Conservation (phyloP, 1,140 invertebrate genomes). For the Stegodyphus dumicola region DNA sequence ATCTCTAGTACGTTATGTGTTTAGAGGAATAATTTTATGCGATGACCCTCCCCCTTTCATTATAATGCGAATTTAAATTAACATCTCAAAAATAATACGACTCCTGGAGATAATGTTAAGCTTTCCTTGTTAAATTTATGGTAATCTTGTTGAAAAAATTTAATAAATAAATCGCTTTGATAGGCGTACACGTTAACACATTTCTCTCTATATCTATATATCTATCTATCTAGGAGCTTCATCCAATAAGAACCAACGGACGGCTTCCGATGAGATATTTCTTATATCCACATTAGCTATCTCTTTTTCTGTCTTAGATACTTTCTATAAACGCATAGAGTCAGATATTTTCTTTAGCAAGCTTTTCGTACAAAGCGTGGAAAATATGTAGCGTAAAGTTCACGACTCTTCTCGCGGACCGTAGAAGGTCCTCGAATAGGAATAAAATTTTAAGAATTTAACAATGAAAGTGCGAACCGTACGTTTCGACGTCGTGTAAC, state of each 20-base stretch:
- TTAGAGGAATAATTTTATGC: no score
- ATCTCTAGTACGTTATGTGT: no score
- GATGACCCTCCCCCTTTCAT: no score
- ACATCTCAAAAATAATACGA: no score
- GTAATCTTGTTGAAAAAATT: not conserved
- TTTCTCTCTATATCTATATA: slow-evolving; percentile 36
- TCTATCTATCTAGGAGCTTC: slow-evolving; percentile 51
- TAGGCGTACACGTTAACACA: slow-evolving; percentile 33
- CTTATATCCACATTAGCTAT: slow-evolving; percentile 38
- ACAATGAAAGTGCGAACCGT: not conserved
- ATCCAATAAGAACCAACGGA: slow-evolving; percentile 27
- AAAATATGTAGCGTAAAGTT: not conserved
- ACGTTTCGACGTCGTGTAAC: not conserved
- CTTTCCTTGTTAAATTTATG: not conserved
- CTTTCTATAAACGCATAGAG: slow-evolving; percentile 55
- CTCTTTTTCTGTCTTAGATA: slow-evolving; percentile 53
- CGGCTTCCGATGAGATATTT: slow-evolving; percentile 50
- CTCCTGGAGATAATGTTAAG: not conserved
- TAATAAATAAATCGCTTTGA: slow-evolving; percentile 48
- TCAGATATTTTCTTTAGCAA: slow-evolving; percentile 59
- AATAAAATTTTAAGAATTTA: not conserved
- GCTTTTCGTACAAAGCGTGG: slow-evolving; percentile 48
- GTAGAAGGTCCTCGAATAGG: not conserved
- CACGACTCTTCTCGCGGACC: not conserved
- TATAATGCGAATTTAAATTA: no score